Evolutionary conservation across 2,888 invertebrate species (phyloP).

Genomic region (Lasiommata megera): DNA sequence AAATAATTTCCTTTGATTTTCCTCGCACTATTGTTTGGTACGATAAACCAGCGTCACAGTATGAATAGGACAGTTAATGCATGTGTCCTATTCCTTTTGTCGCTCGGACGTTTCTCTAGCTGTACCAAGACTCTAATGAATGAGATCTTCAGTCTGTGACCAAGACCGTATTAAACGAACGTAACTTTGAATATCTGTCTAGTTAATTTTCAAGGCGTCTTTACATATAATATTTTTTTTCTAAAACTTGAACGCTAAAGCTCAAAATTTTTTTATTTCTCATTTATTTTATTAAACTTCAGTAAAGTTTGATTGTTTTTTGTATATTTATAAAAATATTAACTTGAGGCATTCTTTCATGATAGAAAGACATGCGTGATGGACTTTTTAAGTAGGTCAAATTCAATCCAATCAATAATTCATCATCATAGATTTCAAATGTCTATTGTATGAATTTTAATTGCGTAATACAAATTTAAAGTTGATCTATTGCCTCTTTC

Average conservation of each 20-base stretch:
- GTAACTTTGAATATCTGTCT: neutral
- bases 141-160: slow-evolving; percentile 6
- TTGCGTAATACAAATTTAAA: too few species aligned
- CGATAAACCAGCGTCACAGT: neutral
- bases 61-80: slow-evolving; percentile 8
- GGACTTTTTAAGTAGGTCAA: too few species aligned
- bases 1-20: neutral
- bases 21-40: neutral
- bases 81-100: slow-evolving; percentile 11
- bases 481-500: too few species aligned
- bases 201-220: neutral
- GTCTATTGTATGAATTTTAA: too few species aligned
- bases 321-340: too few species aligned
- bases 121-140: slow-evolving; percentile 5
- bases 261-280: too few species aligned
- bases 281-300: too few species aligned
- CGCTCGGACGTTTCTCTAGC: neutral
- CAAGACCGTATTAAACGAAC: neutral
- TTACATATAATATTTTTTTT: neutral
- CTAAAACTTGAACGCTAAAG: neutral
- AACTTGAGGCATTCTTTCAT: too few species aligned
- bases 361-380: too few species aligned
- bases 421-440: too few species aligned
- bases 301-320: neutral
- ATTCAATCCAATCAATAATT: too few species aligned